Percentiles rank a stretch among this genome's conserved stretches.
Conservation (phyloP, 2,113 vertebrate species). For the Grammatotria lemairii region DNA sequence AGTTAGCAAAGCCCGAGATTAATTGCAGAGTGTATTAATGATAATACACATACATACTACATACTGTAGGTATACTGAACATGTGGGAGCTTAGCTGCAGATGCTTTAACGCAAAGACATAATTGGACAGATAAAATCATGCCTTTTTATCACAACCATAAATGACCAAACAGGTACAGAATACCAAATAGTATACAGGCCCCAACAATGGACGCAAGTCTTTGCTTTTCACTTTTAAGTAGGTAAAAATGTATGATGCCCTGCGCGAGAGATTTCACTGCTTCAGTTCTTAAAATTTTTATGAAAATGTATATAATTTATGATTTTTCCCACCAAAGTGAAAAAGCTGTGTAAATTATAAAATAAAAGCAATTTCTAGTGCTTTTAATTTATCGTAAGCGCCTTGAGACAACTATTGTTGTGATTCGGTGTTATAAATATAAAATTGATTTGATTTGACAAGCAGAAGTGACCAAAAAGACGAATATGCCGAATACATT, state of each 20-base stretch:
- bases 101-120: not conserved
- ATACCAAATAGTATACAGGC: not conserved
- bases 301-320: not conserved
- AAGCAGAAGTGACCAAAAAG: not conserved
- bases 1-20: not conserved
- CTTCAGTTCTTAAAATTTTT: not conserved
- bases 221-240: not conserved
- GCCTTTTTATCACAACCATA: not conserved
- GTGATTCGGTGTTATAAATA: not conserved
- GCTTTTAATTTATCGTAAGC: not conserved
- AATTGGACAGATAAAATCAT: not conserved
- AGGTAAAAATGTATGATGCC: not conserved
- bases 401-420: not conserved
- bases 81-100: not conserved
- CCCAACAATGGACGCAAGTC: not conserved
- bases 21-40: not conserved
- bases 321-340: accelerated
- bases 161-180: not conserved
- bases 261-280: not conserved
- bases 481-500: not conserved
- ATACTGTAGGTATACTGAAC: not conserved
- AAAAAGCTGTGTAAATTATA: not conserved
- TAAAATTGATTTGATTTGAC: not conserved
- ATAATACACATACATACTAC: not conserved
- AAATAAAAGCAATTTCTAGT: not conserved